phyloP scores from a whole-genome alignment of 2,888 invertebrate species.

The Aleiodes leptofemur region DNA sequence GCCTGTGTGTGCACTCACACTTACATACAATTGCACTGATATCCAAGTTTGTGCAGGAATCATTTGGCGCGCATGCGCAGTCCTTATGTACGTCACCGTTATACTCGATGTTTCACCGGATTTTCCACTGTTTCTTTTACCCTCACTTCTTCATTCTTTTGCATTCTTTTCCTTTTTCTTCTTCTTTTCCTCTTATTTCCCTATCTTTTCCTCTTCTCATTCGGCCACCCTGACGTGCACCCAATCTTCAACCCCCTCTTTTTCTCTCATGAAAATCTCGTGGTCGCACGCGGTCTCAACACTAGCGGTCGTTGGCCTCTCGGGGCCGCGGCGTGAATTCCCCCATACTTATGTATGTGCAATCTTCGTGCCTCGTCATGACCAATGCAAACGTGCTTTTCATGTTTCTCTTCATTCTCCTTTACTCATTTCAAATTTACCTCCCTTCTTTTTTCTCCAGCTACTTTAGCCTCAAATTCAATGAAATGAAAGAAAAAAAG shows the following conservation, averaged over 20 bases:
- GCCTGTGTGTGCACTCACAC: slow-evolving; percentile 47
- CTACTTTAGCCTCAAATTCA: not conserved
- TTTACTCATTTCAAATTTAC: not conserved
- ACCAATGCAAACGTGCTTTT: slow-evolving; percentile 55
- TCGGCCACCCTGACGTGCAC: slow-evolving; percentile 23
- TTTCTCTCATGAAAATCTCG: slow-evolving; percentile 46
- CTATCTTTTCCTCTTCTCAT: slow-evolving; percentile 21
- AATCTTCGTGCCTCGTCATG: slow-evolving; percentile 61
- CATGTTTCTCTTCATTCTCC: slow-evolving; percentile 33
- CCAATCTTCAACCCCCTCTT: slow-evolving; percentile 44
- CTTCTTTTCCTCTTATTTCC: not conserved
- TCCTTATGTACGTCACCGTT: slow-evolving; percentile 74
- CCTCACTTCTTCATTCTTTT: slow-evolving; percentile 13
- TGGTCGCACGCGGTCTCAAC: slow-evolving; percentile 68
- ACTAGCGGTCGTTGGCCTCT: slow-evolving; percentile 73
- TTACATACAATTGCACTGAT: slow-evolving; percentile 35
- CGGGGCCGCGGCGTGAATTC: slow-evolving; percentile 53
- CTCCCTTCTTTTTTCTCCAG: not conserved
- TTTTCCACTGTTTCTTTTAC: slow-evolving; percentile 52
- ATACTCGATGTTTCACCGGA: slow-evolving; percentile 70
- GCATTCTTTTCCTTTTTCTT: not conserved
- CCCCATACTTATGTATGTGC: slow-evolving; percentile 44
- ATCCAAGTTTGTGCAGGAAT: slow-evolving; percentile 19
- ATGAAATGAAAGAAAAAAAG: not conserved
- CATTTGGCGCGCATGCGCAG: slow-evolving; percentile 51